phyloP scores from a whole-genome alignment of 2,797 vertebrate genomes.

The Sarcophilus harrisii region DNA sequence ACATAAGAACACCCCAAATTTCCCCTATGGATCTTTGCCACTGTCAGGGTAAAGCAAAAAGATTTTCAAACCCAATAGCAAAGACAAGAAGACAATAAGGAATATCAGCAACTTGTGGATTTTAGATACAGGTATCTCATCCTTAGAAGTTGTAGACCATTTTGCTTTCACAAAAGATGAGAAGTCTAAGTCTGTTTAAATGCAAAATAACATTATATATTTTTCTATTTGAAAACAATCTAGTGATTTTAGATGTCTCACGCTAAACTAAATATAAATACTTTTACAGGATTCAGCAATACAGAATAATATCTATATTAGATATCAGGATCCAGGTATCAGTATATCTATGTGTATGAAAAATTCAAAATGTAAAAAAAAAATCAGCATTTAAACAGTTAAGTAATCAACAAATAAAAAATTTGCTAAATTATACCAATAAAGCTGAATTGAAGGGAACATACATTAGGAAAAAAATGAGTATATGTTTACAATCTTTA shows the following conservation, averaged over 20 bases:
- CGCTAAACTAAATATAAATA: background rate
- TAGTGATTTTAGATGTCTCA: background rate
- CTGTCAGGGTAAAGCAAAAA: too few species aligned
- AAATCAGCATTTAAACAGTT: background rate
- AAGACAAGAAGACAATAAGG: background rate
- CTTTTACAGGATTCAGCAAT: background rate
- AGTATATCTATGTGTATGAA: background rate
- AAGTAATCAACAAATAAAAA: background rate
- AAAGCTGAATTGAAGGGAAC: background rate
- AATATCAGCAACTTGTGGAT: background rate
- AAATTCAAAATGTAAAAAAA: background rate
- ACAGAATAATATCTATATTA: background rate
- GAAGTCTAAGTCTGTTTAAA: background rate
- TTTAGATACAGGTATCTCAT: background rate
- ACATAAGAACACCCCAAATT: too few species aligned
- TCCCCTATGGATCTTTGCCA: too few species aligned
- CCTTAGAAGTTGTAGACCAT: background rate
- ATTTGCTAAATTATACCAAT: background rate
- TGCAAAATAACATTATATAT: background rate
- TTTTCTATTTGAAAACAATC: background rate
- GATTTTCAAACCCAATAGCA: too few species aligned
- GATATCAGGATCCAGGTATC: background rate
- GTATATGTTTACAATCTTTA: background rate
- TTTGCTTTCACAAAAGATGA: background rate
- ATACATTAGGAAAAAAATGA: background rate